A percentile compares a stretch with the other conserved stretches of the same genome.
These are phyloP conservation scores for Chelonia mydas DNA, from an alignment of 2,797 vertebrate genomes.

Conservation along the genomic window DNA sequence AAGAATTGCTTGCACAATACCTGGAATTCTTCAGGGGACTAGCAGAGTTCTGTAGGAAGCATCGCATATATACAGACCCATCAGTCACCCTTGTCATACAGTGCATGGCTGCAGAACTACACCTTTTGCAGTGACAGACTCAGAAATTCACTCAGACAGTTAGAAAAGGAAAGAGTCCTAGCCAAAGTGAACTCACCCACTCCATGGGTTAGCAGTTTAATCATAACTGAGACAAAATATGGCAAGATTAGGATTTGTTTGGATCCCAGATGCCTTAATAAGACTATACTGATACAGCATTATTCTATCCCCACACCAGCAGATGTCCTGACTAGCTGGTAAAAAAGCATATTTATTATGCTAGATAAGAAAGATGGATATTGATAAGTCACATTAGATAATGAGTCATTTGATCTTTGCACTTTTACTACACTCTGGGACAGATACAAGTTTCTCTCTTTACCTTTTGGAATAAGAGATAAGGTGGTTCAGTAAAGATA, in stretches of 20 bases:
- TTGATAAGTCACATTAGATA: too few species aligned
- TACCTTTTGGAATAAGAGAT: too few species aligned
- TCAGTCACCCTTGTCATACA: not conserved
- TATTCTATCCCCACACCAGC: too few species aligned
- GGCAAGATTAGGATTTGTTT: not conserved
- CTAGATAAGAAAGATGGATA: too few species aligned
- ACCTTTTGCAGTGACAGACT: not conserved
- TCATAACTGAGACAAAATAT: not conserved
- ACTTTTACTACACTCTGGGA: too few species aligned
- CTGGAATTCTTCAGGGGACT: not conserved
- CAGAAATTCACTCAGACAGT: not conserved
- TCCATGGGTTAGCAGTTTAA: not conserved
- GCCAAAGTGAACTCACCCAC: not conserved
- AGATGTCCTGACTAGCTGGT: not conserved
- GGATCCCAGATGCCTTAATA: too few species aligned
- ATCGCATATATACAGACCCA: not conserved
- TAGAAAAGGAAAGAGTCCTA: not conserved
- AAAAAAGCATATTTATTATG: not conserved
- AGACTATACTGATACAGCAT: too few species aligned
- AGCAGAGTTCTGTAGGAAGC: not conserved
- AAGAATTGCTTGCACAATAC: not conserved
- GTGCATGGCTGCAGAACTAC: not conserved
- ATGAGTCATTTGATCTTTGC: too few species aligned
- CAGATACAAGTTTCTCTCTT: too few species aligned
- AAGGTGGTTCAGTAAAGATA: too few species aligned